Conservation (phyloP, 2,888 invertebrate genomes). For the Drosophila mayaguana region DNA sequence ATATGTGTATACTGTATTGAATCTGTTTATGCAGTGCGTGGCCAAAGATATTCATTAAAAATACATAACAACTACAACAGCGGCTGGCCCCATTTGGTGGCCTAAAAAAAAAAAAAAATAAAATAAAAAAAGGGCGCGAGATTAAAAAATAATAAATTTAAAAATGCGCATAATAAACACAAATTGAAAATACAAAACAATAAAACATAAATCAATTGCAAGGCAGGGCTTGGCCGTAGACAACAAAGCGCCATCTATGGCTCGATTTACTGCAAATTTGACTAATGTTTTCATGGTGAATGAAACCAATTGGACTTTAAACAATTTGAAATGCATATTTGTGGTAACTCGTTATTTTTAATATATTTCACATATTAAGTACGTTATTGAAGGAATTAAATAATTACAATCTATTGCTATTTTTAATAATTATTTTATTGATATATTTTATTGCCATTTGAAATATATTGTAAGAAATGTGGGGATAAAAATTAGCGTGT, state of each 20-base stretch:
- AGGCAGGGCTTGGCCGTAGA: conserved; percentile 41
- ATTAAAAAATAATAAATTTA: conserved; percentile 75
- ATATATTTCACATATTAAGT: background rate
- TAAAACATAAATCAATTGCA: conserved; percentile 19
- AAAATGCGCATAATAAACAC: conserved; percentile 73
- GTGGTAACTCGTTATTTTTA: background rate
- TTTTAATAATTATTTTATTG: background rate
- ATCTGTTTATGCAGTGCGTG: conserved; percentile 47
- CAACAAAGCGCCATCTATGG: conserved; percentile 25
- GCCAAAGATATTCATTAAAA: conserved; percentile 70
- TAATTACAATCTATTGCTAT: background rate
- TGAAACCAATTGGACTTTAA: conserved; percentile 34
- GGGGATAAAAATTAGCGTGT: accelerated
- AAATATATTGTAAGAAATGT: no score
- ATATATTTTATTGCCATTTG: background rate
- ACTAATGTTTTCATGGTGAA: conserved; percentile 19
- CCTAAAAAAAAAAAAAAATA: conserved; percentile 1
- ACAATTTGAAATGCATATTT: conserved; percentile 6
- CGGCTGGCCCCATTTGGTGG: conserved; percentile 23
- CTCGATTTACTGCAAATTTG: conserved; percentile 9
- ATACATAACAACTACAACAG: conserved; percentile 43
- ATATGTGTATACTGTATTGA: conserved; percentile 25
- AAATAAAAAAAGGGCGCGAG: conserved; percentile 64
- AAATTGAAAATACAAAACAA: conserved; percentile 11
- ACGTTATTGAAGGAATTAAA: background rate